A percentile compares a stretch with the other conserved stretches of the same genome.
Evolutionary conservation across 23 tunicate species (phyloP).

Genomic region (Trididemnum miniatum): DNA sequence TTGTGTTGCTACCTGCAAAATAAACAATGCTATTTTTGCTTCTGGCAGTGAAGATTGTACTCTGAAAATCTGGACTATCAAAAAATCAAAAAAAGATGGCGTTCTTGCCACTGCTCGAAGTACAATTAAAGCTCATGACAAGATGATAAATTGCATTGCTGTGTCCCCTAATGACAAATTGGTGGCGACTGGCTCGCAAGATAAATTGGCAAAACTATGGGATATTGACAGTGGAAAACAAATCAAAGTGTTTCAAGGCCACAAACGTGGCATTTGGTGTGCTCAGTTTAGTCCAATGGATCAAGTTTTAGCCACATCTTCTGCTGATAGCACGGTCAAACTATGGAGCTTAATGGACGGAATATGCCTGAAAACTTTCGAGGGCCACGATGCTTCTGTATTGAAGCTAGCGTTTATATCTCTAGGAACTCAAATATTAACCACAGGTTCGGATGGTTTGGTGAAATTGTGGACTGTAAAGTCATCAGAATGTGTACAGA

Average conservation of each 20-base stretch:
- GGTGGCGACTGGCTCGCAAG: conserved; percentile 89
- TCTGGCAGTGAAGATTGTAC: conserved; percentile 86
- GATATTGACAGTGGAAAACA: conserved; percentile 41
- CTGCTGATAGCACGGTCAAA: conserved; percentile 86
- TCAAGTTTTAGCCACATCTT: conserved; percentile 71
- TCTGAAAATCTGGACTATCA: conserved; percentile 66
- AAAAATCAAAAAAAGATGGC: conserved; percentile 7
- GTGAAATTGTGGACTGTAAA: conserved; percentile 80
- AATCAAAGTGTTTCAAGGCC: conserved; percentile 61
- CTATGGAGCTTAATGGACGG: conserved; percentile 69
- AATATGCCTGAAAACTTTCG: conserved; percentile 76
- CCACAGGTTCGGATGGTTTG: conserved; percentile 84
- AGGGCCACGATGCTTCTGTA: conserved; percentile 89
- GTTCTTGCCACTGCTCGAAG: conserved; percentile 5
- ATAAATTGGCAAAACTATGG: conserved; percentile 86
- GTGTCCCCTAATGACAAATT: conserved; percentile 86
- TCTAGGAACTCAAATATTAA: conserved; percentile 67
- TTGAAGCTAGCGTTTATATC: conserved; percentile 56
- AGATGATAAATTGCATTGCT: conserved; percentile 57
- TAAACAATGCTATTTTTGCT: conserved; percentile 36
- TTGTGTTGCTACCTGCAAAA: conserved; percentile 46
- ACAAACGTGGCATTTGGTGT: conserved; percentile 84
- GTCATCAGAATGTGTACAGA: conserved; percentile 62
- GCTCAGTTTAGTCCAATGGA: conserved; percentile 85
- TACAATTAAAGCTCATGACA: conserved; percentile 52